Evolutionary conservation across 2,888 invertebrate genomes (phyloP), one percentile per base, ranked within the genome.

Genomic region (Anoplius nigerrimus): DNA sequence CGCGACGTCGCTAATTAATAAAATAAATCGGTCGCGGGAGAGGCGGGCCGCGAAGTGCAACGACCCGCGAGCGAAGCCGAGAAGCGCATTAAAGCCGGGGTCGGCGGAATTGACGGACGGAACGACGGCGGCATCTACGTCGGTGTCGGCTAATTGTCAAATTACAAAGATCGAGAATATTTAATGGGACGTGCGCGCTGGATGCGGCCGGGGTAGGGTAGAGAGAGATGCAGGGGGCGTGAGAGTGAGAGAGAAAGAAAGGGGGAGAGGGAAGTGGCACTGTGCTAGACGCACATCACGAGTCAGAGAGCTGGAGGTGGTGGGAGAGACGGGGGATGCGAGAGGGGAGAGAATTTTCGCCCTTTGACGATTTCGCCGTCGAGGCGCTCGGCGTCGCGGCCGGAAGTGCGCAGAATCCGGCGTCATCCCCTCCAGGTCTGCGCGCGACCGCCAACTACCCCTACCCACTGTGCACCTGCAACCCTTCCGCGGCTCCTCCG

Each of bases 81-180:
- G 48, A n/a, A 55, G 16, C 18, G 48, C 48, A 48, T 48, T 48
- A 57, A 55, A 34, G 56, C 21, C n/a, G 22, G 22, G 45, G 45
- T 46, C 43, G 58, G 11, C n/a, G 58, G 46, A 43, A 42, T 43
- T 4, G 46, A 22, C 45, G 58, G 46, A 46, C 22, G 34, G 52
- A 51, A 11, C 21, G 34, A 51, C 34, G 27, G 53, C n/a, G n/a
- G 55, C 65, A 51, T 62, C 69, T 69, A 69, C 43, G 69, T 68
- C 53, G n/a, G 15, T 71, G 78, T 78, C 78, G 71, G 71, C 81
- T 82, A 79, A 84, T 84, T 84, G 82, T 84, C 82, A 83, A 84
- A 84, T 84, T 84, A 84, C 79, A 76, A 80, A 82, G 83, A 83
- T 84, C 83, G 73, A 74, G 83, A 84, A 80, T 76, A 82, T 74